phyloP scores from a whole-genome alignment of 2,797 vertebrate genomes.

The Morelia viridis region DNA sequence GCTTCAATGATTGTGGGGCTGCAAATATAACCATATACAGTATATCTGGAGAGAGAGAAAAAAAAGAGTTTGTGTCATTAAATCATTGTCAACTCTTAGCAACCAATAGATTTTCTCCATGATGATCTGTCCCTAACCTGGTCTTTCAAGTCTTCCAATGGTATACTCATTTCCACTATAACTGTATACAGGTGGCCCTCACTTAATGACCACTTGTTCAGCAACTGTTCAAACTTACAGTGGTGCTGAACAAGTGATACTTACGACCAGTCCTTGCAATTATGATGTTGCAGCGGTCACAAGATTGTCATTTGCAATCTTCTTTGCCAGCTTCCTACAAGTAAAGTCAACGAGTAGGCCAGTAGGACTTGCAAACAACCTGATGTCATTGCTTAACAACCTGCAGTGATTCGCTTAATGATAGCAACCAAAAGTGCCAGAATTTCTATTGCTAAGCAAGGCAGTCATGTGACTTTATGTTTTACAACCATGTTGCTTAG shows the following conservation, averaged over 20 bases:
- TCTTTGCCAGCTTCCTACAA: too few species aligned
- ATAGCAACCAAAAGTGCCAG: too few species aligned
- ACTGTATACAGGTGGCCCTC: neutral
- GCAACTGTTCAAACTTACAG: neutral
- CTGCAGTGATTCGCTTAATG: too few species aligned
- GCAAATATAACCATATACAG: neutral
- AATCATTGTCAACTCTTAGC: neutral
- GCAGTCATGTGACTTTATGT: too few species aligned
- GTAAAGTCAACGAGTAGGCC: too few species aligned
- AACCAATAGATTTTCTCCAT: neutral
- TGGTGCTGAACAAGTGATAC: neutral
- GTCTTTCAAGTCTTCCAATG: neutral
- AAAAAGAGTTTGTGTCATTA: neutral
- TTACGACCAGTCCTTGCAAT: too few species aligned
- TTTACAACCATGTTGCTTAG: too few species aligned
- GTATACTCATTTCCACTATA: neutral
- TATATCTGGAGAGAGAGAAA: neutral
- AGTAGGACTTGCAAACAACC: too few species aligned
- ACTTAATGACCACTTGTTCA: neutral
- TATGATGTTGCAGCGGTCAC: too few species aligned
- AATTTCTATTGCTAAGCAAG: too few species aligned
- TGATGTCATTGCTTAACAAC: too few species aligned
- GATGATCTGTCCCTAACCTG: neutral
- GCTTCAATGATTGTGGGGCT: neutral
- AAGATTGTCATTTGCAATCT: too few species aligned